Conservation (phyloP, 2,888 invertebrate genomes). For the Germaria angustata region DNA sequence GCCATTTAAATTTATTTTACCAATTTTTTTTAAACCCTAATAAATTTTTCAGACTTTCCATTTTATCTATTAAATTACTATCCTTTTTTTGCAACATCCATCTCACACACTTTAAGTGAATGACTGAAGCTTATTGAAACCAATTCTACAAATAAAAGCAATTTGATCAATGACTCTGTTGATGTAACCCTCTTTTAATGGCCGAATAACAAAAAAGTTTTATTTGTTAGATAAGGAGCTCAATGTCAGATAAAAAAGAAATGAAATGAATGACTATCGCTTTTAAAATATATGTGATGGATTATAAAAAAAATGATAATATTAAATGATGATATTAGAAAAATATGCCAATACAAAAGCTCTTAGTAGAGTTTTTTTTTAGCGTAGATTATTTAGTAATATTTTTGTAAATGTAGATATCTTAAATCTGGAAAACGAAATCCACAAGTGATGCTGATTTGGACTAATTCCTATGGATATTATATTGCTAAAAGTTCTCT, state of each 20-base stretch:
- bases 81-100: constrained; percentile 16
- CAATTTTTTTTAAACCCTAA: not conserved
- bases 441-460: too few relatives aligned
- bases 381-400: too few relatives aligned
- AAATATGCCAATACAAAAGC: too few relatives aligned
- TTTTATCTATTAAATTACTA: constrained; percentile 36
- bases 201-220: not conserved
- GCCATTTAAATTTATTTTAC: constrained; percentile 3
- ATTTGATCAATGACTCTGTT: constrained; percentile 62
- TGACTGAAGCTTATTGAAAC: constrained; percentile 36
- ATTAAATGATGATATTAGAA: too few relatives aligned
- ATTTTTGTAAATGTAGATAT: too few relatives aligned
- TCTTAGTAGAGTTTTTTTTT: too few relatives aligned
- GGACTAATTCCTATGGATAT: too few relatives aligned
- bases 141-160: constrained; percentile 45
- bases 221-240: not conserved
- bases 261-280: constrained; percentile 24
- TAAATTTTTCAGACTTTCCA: constrained; percentile 15
- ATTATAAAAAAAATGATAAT: not conserved
- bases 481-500: too few relatives aligned
- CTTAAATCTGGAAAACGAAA: too few relatives aligned
- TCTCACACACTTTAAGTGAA: constrained; percentile 44
- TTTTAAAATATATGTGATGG: constrained; percentile 1
- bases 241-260: not conserved
- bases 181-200: constrained; percentile 52